Evolutionary conservation across 2,888 invertebrate genomes (phyloP).

Genomic region (Tineola bisselliella): DNA sequence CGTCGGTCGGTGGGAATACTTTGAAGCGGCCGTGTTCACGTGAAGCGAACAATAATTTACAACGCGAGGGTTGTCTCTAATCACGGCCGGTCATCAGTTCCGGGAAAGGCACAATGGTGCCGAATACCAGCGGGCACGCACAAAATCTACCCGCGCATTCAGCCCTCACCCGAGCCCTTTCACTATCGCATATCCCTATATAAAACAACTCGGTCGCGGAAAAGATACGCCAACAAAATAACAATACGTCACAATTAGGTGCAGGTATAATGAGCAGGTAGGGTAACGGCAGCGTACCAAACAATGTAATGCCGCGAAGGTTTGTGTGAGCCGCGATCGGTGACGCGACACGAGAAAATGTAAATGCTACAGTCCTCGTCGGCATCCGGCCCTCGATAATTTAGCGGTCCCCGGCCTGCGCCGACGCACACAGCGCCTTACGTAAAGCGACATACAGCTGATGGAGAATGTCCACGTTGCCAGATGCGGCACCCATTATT

Average conservation of each 20-base stretch:
- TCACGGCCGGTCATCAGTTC: slow-evolving; percentile 28
- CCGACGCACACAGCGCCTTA: not conserved
- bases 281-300: slow-evolving; percentile 2
- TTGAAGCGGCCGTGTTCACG: slow-evolving; percentile 6
- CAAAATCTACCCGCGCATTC: not conserved
- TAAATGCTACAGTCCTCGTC: slow-evolving; percentile 32
- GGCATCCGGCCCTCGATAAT: slow-evolving; percentile 16
- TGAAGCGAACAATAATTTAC: slow-evolving; percentile 6
- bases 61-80: slow-evolving; percentile 13
- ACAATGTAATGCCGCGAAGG: not conserved
- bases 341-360: slow-evolving; percentile 38
- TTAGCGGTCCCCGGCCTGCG: slow-evolving; percentile 3
- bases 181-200: slow-evolving; percentile 2
- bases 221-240: slow-evolving; percentile 1
- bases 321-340: slow-evolving; percentile 23
- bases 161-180: not conserved
- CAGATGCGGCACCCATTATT: slow-evolving; percentile 3
- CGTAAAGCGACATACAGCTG: not conserved
- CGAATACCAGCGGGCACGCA: not conserved
- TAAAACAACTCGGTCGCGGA: not conserved
- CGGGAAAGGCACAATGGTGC: slow-evolving; percentile 48
- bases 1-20: not conserved
- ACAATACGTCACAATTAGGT: slow-evolving; percentile 2
- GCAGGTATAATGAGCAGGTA: slow-evolving; percentile 12
- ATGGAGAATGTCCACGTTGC: not conserved